These are phyloP conservation scores for Propithecus deckenii DNA, from an alignment of 2,797 vertebrate species.

Conservation along the genomic window DNA sequence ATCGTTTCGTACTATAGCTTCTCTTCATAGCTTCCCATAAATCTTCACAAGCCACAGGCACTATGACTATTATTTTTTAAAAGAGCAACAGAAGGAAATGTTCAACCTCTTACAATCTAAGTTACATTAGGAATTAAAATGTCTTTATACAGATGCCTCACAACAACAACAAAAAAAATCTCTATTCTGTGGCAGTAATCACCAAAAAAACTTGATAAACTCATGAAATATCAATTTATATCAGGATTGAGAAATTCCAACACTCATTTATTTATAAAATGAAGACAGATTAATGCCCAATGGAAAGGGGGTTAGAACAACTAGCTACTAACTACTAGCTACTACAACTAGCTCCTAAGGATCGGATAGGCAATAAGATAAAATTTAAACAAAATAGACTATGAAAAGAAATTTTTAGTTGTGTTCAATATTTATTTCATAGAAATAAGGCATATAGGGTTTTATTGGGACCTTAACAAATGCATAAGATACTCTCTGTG, in stretches of 20 bases:
- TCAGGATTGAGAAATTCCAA: slow-evolving; percentile 70
- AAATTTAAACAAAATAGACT: neutral
- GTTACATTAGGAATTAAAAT: slow-evolving; percentile 75
- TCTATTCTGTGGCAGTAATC: neutral
- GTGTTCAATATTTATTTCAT: slow-evolving; percentile 32
- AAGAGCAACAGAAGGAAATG: slow-evolving; percentile 67
- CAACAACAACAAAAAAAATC: slow-evolving; percentile 56
- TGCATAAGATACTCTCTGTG: neutral
- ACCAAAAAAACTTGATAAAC: neutral
- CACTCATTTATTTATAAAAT: neutral
- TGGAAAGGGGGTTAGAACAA: neutral
- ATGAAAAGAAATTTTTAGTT: neutral
- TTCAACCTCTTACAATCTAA: slow-evolving; percentile 64
- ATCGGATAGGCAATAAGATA: neutral
- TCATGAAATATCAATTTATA: slow-evolving; percentile 4
- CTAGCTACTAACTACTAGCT: neutral
- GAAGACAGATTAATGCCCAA: neutral
- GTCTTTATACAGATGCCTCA: neutral
- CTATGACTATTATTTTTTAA: slow-evolving; percentile 68
- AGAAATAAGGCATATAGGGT: neutral
- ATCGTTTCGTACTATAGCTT: slow-evolving; percentile 77
- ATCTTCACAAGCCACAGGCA: slow-evolving; percentile 79
- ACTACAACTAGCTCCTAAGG: too few relatives aligned
- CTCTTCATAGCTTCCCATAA: slow-evolving; percentile 76
- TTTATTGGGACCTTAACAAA: neutral